Conservation (phyloP, 2,797 vertebrate species). For the Melanotaenia pygmaea region DNA sequence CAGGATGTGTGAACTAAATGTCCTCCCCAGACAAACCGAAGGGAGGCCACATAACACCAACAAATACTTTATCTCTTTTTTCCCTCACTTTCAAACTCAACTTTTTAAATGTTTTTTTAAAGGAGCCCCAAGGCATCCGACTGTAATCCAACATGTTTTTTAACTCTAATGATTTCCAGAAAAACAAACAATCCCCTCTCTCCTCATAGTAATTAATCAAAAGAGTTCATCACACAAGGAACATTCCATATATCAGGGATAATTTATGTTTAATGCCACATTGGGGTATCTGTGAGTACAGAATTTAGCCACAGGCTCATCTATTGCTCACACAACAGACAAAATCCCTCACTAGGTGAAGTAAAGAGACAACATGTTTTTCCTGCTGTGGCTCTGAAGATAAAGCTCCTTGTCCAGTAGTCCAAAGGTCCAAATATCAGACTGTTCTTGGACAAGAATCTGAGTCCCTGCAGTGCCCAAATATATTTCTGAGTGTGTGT, state of each 20-base stretch:
- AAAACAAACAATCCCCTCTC: conserved; percentile 1
- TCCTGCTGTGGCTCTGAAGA: background rate
- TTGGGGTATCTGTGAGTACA: background rate
- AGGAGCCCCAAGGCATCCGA: background rate
- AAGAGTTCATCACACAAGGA: conserved; percentile 7
- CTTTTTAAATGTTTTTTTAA: conserved; percentile 4
- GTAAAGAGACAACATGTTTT: background rate
- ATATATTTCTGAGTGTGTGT: background rate
- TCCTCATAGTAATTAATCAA: conserved; percentile 16
- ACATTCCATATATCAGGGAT: background rate
- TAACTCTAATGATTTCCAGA: background rate
- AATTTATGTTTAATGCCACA: conserved; percentile 16
- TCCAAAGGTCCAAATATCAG: background rate
- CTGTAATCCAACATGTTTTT: conserved; percentile 12
- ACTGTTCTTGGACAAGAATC: too few species aligned
- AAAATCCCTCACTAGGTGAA: background rate
- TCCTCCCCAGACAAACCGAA: conserved; percentile 41
- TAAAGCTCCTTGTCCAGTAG: background rate
- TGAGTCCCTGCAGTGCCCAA: background rate
- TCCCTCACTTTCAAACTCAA: conserved; percentile 17
- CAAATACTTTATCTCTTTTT: background rate
- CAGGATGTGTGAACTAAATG: conserved; percentile 42
- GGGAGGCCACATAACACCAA: background rate
- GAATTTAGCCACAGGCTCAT: conserved; percentile 16
- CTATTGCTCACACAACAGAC: conserved; percentile 3